Conservation (phyloP, 2,797 vertebrate species). For the Chelon labrosus region DNA sequence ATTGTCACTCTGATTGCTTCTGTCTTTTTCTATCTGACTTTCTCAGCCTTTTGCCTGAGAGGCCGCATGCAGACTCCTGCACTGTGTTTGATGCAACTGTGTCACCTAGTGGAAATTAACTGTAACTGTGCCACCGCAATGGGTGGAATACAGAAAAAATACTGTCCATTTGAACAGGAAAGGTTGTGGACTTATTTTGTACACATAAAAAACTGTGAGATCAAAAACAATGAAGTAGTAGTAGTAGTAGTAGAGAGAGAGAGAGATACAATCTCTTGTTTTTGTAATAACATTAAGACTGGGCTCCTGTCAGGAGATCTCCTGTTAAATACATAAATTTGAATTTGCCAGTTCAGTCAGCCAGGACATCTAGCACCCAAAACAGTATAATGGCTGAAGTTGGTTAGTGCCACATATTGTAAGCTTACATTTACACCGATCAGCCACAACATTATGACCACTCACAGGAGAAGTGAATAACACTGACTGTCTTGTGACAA, state of each 20-base stretch:
- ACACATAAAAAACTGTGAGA: not conserved
- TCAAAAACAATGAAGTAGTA: not conserved
- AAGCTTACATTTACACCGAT: not conserved
- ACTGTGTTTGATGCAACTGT: constrained; percentile 21
- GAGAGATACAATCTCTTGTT: not conserved
- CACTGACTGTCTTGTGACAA: too few relatives aligned
- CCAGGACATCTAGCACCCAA: not conserved
- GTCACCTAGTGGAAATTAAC: constrained; percentile 62
- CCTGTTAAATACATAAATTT: not conserved
- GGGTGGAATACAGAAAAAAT: not conserved
- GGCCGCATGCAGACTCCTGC: not conserved
- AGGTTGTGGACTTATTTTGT: not conserved
- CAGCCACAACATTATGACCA: too few relatives aligned
- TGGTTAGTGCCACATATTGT: not conserved
- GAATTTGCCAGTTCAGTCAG: not conserved
- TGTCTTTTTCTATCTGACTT: not conserved
- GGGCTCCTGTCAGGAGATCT: constrained; percentile 8
- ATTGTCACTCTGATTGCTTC: not conserved
- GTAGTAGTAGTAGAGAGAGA: too few relatives aligned
- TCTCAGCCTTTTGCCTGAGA: not conserved
- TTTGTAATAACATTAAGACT: not conserved
- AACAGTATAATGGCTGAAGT: not conserved
- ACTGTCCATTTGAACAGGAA: not conserved
- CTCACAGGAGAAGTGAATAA: too few relatives aligned
- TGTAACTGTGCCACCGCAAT: not conserved